Percentiles rank a stretch among this genome's conserved stretches.
phyloP scores from a whole-genome alignment of 2,888 invertebrate genomes.

The Chydorus sphaericus region DNA sequence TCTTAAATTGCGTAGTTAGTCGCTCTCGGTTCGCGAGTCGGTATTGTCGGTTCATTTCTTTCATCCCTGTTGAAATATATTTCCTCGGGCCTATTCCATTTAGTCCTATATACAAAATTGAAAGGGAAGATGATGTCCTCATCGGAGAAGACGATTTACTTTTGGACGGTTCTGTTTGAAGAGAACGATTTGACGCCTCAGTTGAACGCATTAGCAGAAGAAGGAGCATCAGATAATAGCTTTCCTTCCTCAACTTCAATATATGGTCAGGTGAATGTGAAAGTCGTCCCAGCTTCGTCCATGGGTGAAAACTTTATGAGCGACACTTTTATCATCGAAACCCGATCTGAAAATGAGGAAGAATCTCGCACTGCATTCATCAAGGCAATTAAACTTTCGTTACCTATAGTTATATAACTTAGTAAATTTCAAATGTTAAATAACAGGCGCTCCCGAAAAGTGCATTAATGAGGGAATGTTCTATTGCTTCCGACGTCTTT shows the following conservation, averaged over 20 bases:
- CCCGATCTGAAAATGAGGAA: background rate
- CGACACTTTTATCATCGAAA: background rate
- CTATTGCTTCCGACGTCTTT: background rate
- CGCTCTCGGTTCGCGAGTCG: no score
- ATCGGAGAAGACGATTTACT: no score
- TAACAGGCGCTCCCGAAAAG: conserved; percentile 1
- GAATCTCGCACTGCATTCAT: background rate
- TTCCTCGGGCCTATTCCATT: no score
- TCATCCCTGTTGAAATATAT: no score
- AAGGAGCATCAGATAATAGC: background rate
- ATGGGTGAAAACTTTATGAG: conserved; percentile 8
- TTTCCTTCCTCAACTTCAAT: no score
- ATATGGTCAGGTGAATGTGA: background rate
- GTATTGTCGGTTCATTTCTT: no score
- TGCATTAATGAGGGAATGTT: background rate
- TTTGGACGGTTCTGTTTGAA: background rate
- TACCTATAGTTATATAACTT: no score
- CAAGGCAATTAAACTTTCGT: no score
- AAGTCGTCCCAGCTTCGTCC: background rate
- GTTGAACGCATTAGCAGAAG: background rate
- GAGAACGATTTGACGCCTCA: background rate
- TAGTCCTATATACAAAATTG: no score
- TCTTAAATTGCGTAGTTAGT: no score
- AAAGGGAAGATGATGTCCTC: background rate
- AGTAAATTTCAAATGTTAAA: no score